These are phyloP conservation scores for Phaethon lepturus DNA, from an alignment of 2,113 vertebrate genomes.

Conservation along the genomic window DNA sequence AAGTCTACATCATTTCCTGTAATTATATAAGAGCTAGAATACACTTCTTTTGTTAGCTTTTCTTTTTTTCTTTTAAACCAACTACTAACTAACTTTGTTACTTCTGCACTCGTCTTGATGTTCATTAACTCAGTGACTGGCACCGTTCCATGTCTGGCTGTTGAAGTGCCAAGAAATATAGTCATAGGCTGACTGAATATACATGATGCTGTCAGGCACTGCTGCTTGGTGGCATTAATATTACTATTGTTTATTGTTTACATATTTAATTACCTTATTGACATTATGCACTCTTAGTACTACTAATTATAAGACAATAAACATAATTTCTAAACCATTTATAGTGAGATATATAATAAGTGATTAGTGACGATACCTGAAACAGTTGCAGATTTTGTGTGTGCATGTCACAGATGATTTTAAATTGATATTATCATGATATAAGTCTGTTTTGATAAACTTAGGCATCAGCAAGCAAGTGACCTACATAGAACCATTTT, in stretches of 20 bases:
- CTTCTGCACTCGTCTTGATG: neutral
- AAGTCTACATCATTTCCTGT: neutral
- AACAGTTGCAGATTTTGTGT: neutral
- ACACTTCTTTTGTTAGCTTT: neutral
- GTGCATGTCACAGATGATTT: neutral
- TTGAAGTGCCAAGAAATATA: constrained; percentile 43
- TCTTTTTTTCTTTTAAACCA: neutral
- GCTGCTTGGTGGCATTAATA: constrained; percentile 44
- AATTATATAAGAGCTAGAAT: neutral
- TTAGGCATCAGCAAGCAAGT: constrained; percentile 57
- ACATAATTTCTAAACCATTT: constrained; percentile 63
- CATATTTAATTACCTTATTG: constrained; percentile 73
- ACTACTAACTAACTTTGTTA: neutral
- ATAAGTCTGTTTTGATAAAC: constrained; percentile 57
- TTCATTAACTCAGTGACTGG: constrained; percentile 31
- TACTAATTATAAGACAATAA: constrained; percentile 72
- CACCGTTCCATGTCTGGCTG: constrained; percentile 15
- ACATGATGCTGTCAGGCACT: constrained; percentile 12
- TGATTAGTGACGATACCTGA: constrained; percentile 26
- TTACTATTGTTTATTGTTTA: constrained; percentile 74
- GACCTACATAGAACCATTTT: constrained; percentile 69
- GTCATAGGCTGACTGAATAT: neutral
- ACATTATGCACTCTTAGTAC: constrained; percentile 62
- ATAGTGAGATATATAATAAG: constrained; percentile 9
- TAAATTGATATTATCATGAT: constrained; percentile 14